Conservation (phyloP, 2,113 vertebrate species). For the Melierax canorus region DNA sequence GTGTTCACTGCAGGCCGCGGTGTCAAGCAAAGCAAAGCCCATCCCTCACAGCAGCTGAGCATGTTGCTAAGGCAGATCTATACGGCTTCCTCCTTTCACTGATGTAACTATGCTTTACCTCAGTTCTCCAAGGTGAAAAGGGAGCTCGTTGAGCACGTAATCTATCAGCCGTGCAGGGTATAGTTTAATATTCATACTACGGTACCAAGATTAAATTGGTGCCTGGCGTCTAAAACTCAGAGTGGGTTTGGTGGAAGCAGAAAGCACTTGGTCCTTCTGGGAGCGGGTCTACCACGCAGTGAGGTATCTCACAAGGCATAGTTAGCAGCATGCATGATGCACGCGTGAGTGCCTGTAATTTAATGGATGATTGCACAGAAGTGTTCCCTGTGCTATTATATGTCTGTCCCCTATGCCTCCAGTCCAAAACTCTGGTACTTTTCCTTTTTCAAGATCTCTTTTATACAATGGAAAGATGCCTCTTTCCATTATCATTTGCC, state of each 20-base stretch:
- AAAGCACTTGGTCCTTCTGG: not conserved
- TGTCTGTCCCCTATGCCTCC: not conserved
- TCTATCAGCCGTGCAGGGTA: not conserved
- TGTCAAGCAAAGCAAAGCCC: not conserved
- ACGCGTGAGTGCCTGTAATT: not conserved
- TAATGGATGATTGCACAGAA: not conserved
- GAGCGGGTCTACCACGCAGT: rapidly evolving
- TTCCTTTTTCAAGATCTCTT: not conserved
- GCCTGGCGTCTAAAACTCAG: not conserved
- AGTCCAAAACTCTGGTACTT: not conserved
- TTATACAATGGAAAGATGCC: not conserved
- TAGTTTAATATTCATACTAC: not conserved
- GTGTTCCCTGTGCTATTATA: not conserved
- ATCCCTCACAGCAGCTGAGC: not conserved
- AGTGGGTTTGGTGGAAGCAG: not conserved
- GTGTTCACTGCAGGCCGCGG: not conserved
- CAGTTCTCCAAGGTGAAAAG: not conserved
- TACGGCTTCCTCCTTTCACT: not conserved
- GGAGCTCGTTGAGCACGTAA: not conserved
- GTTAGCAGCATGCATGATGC: not conserved
- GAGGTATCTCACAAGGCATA: not conserved
- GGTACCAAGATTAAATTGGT: not conserved
- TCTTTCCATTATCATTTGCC: not conserved
- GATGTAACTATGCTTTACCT: not conserved
- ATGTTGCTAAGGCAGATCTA: not conserved